Conservation (phyloP, 2,888 invertebrate genomes). For the Orchestes rusci region DNA sequence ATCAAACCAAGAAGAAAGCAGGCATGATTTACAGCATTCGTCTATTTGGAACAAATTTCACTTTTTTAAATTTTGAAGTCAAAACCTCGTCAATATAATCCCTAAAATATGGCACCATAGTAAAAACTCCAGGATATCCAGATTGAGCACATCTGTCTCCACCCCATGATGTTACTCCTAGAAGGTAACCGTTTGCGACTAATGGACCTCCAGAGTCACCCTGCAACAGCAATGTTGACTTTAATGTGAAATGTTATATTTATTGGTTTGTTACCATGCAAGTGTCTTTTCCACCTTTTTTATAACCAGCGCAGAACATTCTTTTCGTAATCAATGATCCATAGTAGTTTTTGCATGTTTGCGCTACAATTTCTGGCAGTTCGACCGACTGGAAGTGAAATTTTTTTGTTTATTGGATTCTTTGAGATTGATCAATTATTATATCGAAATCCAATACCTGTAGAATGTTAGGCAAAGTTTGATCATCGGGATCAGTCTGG, state of each 20-base stretch:
- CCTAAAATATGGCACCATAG: slow-evolving; percentile 22
- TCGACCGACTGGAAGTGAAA: slow-evolving; percentile 16
- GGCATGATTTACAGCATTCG: too few relatives aligned
- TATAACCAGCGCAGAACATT: slow-evolving; percentile 33
- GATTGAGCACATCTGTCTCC: slow-evolving; percentile 26
- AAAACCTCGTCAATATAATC: slow-evolving; percentile 23
- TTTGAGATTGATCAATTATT: not conserved
- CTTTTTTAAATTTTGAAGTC: not conserved
- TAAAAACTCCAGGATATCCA: slow-evolving; percentile 28
- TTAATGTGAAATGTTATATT: slow-evolving; percentile 2
- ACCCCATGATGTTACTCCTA: slow-evolving; percentile 25
- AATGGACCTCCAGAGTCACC: slow-evolving; percentile 25
- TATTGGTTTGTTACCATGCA: slow-evolving; percentile 26
- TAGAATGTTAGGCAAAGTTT: slow-evolving; percentile 23
- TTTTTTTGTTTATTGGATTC: not conserved
- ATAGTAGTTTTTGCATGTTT: slow-evolving; percentile 29
- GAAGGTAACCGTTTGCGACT: slow-evolving; percentile 15
- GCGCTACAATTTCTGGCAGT: slow-evolving; percentile 25
- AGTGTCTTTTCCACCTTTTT: slow-evolving; percentile 32
- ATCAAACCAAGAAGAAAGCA: too few relatives aligned
- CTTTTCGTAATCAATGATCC: slow-evolving; percentile 23
- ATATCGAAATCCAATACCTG: slow-evolving; percentile 22
- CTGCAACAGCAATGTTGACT: too few relatives aligned
- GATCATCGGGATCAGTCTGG: slow-evolving; percentile 21
- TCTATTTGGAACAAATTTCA: too few relatives aligned